Evolutionary conservation across 2,888 invertebrate species (phyloP).

Genomic region (Megamerina dolium): DNA sequence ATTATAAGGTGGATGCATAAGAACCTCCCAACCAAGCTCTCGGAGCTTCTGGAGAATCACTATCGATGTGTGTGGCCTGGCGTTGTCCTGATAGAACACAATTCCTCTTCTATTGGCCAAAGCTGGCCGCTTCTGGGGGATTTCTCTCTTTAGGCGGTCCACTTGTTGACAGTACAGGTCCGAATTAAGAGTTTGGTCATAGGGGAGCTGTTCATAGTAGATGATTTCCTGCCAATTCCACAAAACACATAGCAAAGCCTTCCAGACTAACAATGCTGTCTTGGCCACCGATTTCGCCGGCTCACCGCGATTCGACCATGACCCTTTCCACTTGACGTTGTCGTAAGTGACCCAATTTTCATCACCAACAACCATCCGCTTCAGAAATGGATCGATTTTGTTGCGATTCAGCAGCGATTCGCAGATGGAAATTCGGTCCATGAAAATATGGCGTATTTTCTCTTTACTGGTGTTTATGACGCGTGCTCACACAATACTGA

Average conservation of each 20-base stretch:
- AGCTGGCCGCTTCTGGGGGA: neutral
- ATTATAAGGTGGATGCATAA: slow-evolving; percentile 1
- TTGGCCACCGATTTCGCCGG: neutral
- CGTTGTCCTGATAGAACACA: slow-evolving; percentile 1
- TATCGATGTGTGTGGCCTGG: too few relatives aligned
- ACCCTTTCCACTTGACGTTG: neutral
- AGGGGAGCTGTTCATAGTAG: neutral
- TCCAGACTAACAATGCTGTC: neutral
- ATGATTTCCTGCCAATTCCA: neutral
- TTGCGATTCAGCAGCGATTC: slow-evolving; percentile 5
- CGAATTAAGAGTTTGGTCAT: neutral
- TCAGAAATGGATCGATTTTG: slow-evolving; percentile 2
- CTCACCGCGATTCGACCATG: neutral
- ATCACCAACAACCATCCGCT: neutral
- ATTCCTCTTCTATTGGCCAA: neutral
- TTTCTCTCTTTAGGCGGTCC: neutral
- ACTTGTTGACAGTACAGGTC: neutral
- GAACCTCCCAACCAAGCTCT: slow-evolving; percentile 5
- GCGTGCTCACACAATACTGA: too few relatives aligned
- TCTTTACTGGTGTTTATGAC: too few relatives aligned
- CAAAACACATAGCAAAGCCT: neutral
- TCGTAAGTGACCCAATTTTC: neutral
- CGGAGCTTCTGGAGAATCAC: too few relatives aligned
- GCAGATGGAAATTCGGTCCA: slow-evolving; percentile 4
- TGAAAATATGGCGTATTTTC: too few relatives aligned